Conservation (phyloP, 2,888 invertebrate genomes). For the Baronia brevicornis region DNA sequence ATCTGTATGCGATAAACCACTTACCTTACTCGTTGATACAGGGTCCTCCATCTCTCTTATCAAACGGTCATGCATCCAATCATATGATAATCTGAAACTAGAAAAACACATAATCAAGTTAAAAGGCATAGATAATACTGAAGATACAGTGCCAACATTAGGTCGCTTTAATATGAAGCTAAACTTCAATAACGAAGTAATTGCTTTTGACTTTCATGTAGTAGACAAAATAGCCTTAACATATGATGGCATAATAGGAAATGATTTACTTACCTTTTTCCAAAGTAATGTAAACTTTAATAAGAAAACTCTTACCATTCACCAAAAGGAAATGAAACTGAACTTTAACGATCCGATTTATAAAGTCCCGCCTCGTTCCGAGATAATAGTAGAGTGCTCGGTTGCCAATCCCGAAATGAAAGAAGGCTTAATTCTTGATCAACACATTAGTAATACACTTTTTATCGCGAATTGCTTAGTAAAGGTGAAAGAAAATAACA, state of each 20-base stretch:
- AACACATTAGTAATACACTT: constrained; percentile 12
- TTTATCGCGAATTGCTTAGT: constrained; percentile 18
- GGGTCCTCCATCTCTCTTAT: constrained; percentile 15
- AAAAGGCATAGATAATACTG: constrained; percentile 15
- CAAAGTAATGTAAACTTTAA: constrained; percentile 17
- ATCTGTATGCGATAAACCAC: constrained; percentile 5
- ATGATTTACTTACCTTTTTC: not conserved
- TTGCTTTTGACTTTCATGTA: no score
- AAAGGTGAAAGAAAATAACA: constrained; percentile 15
- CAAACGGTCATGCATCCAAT: constrained; percentile 9
- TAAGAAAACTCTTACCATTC: constrained; percentile 5
- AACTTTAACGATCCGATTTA: constrained; percentile 19
- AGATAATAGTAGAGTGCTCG: constrained; percentile 23
- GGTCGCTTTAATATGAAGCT: no score
- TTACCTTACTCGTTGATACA: constrained; percentile 14
- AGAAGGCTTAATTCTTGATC: constrained; percentile 20
- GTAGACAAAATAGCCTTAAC: no score
- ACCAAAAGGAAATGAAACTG: constrained; percentile 12
- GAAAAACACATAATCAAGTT: constrained; percentile 12
- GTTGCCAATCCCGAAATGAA: constrained; percentile 21
- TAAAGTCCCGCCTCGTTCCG: constrained; percentile 20
- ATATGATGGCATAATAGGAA: no score
- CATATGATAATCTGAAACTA: not conserved
- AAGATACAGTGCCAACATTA: no score
- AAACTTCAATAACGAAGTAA: no score